These are phyloP conservation scores for Globicephala melas DNA, from an alignment of 2,113 vertebrate species.

Conservation along the genomic window DNA sequence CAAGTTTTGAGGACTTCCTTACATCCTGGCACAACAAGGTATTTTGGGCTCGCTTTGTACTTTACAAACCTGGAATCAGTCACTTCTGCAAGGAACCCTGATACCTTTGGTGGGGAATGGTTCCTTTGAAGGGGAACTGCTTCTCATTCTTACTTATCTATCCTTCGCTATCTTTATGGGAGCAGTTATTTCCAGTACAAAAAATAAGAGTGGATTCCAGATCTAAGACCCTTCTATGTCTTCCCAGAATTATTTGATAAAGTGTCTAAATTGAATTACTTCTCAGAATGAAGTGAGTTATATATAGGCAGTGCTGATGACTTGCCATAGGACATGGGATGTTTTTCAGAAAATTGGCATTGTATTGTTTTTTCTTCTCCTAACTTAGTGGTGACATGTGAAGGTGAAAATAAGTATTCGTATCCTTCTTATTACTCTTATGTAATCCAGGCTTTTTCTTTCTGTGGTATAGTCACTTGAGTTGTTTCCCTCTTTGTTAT, in stretches of 20 bases:
- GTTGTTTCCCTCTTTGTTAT: background rate
- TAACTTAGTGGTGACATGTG: background rate
- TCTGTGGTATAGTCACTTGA: background rate
- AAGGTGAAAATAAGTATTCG: constrained; percentile 13
- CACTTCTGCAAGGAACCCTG: background rate
- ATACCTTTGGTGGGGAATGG: background rate
- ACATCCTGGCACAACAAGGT: background rate
- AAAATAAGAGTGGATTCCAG: background rate
- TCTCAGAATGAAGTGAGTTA: constrained; percentile 31
- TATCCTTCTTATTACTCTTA: background rate
- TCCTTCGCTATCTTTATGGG: background rate
- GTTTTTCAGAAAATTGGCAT: background rate
- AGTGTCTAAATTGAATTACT: constrained; percentile 16
- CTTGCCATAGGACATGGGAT: background rate
- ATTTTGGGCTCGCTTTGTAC: background rate
- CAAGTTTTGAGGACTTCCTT: constrained; percentile 1
- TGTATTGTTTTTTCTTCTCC: background rate
- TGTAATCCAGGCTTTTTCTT: background rate
- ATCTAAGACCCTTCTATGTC: background rate
- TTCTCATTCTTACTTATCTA: background rate
- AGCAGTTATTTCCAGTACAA: background rate
- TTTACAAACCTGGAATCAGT: background rate
- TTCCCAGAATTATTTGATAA: background rate
- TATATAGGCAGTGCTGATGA: background rate
- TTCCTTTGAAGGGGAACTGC: background rate